These are phyloP conservation scores for Pseudopodoces humilis DNA, from an alignment of 2,113 vertebrate genomes.

Conservation along the genomic window DNA sequence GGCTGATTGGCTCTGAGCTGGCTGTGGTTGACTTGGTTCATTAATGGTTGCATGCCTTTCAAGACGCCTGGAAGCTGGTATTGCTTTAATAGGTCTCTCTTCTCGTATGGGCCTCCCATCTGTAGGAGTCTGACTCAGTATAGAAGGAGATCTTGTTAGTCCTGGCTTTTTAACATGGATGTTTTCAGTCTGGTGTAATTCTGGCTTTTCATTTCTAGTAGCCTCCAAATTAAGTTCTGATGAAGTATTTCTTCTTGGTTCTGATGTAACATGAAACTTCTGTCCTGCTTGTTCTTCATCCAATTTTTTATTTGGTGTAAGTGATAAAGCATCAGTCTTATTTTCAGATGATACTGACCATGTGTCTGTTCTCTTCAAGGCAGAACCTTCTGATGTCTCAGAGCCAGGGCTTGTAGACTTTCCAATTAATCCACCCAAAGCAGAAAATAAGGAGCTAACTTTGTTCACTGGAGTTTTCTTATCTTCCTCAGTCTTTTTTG, in stretches of 20 bases:
- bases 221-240: conserved; percentile 73
- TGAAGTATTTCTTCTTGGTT: neutral
- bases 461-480: conserved; percentile 77
- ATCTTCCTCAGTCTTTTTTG: conserved; percentile 74
- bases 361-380: conserved; percentile 6
- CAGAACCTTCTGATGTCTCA: conserved; percentile 48
- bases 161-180: neutral
- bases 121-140: neutral
- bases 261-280: neutral
- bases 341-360: conserved; percentile 28
- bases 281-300: neutral
- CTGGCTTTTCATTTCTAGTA: conserved; percentile 43
- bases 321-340: neutral
- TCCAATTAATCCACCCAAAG: conserved; percentile 75
- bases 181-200: conserved; percentile 12
- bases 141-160: conserved; percentile 52
- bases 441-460: conserved; percentile 82
- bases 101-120: neutral
- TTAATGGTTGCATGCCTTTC: neutral
- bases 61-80: neutral
- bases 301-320: conserved; percentile 24
- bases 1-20: conserved; percentile 47
- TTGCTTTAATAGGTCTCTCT: conserved; percentile 2
- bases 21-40: conserved; percentile 41
- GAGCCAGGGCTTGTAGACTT: conserved; percentile 74